These are phyloP conservation scores for Eulemur rubriventer DNA, from an alignment of 2,797 vertebrate genomes.

Conservation along the genomic window DNA sequence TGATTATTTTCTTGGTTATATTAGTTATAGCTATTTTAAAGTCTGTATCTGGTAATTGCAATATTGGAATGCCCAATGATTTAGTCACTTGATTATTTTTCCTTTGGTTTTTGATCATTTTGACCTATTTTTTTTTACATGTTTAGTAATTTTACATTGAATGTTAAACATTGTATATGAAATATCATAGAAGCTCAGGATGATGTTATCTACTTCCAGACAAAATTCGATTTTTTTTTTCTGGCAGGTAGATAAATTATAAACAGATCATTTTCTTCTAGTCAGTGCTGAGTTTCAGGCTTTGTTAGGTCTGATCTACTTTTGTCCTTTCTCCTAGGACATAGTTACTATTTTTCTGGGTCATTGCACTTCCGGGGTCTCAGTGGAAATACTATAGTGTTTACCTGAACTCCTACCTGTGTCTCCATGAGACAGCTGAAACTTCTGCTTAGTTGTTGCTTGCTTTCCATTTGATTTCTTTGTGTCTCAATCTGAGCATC, in stretches of 20 bases:
- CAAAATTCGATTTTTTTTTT: not conserved
- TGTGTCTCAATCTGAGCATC: not conserved
- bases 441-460: not conserved
- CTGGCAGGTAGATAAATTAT: not conserved
- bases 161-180: not conserved
- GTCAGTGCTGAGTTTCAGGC: not conserved
- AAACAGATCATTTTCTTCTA: not conserved
- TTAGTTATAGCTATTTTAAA: not conserved
- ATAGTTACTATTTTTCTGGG: not conserved
- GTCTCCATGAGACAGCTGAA: not conserved
- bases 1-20: constrained; percentile 11
- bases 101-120: not conserved
- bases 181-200: not conserved
- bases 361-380: not conserved
- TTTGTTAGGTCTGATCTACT: not conserved
- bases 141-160: not conserved
- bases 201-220: not conserved
- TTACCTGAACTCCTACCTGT: not conserved
- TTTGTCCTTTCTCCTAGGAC: not conserved
- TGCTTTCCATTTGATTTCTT: constrained; percentile 14
- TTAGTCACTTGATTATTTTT: not conserved
- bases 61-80: not conserved
- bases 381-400: not conserved
- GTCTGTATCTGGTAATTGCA: not conserved
- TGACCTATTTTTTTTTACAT: not conserved